Evolutionary conservation across 2,113 vertebrate species (phyloP), one percentile per base, ranked within the genome.

Genomic region (Hiodon alosoides): DNA sequence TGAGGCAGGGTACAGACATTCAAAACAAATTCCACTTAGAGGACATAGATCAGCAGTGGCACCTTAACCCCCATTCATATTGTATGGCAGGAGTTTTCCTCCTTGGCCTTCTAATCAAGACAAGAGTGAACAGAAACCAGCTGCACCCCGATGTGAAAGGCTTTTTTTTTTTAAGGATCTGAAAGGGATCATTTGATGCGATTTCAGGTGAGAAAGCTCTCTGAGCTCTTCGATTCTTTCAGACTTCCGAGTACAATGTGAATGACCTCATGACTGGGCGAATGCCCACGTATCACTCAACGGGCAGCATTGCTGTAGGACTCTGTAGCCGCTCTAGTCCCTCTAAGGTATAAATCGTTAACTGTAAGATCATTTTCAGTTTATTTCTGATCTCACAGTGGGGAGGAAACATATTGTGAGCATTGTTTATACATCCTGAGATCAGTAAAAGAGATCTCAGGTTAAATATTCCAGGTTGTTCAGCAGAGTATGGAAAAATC

Each of bases 21-120:
- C 52, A 75, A 71, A 75, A 48, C 64, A 68, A 75, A 68, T 52
- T 52, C 50, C 54, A 67, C 64, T 55, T 64, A 8, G 64, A 64
- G 73, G 68, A 67, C 58, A 67, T 75, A 75, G 59, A 75, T 75
- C 64, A 75, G 64, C 47, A 8, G 11, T 65, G 68, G 75, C 68
- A 31, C 52, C 66, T 17, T 59, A 14, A 48, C 46, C 10, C 16
- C 67, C 75, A 65, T 54, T 65, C 67, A 14, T 52, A 57, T 69
- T 31, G 59, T 62, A 58, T 10, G 4, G 17, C 50, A 10, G 60
- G 75, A 68, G 50, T 51, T 75, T 62, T 76, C 58, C 68, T 76
- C 65, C 64, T 59, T 59, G 68, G 67, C 68, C 75, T 16, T 70
- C 60, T 69, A 70, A 70, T 70, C 67, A 76, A 50, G 51, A 48